Evolutionary conservation across 2,888 invertebrate species (phyloP).

Genomic region (Baccha elongata): DNA sequence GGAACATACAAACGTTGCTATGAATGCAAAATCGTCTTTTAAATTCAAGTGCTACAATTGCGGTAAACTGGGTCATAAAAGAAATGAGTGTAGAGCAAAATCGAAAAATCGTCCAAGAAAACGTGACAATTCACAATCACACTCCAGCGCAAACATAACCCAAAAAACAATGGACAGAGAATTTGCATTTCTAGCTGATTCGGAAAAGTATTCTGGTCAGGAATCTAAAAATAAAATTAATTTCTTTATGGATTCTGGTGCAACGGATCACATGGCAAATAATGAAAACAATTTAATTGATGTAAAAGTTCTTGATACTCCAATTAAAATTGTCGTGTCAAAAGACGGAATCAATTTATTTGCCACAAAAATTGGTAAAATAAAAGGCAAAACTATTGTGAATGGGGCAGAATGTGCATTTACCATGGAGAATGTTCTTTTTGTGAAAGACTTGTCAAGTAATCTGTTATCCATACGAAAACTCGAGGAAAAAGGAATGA

Average conservation of each 20-base stretch:
- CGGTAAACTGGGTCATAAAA: not conserved
- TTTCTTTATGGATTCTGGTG: conserved; percentile 9
- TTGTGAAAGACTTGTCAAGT: not conserved
- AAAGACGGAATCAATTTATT: not conserved
- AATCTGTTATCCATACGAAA: not conserved
- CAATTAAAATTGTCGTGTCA: not conserved
- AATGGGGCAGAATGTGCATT: not conserved
- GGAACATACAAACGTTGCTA: not conserved
- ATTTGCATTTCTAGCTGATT: conserved; percentile 10
- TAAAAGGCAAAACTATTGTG: not conserved
- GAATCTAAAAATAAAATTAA: not conserved
- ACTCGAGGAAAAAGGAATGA: not conserved
- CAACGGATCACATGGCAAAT: conserved; percentile 15
- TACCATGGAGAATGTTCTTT: not conserved
- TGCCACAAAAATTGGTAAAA: not conserved
- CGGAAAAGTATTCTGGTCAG: not conserved
- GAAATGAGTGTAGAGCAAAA: not conserved
- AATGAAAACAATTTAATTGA: not conserved
- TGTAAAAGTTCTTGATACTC: not conserved
- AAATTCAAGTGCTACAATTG: not conserved
- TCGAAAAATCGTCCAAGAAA: not conserved
- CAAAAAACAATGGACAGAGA: not conserved
- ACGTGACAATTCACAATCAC: not conserved
- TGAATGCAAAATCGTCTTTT: not conserved
- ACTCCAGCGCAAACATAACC: not conserved